A percentile compares a stretch with the other conserved stretches of the same genome.
Conservation (phyloP, 1,140 invertebrate genomes). For the Heliconius eleuchia region DNA sequence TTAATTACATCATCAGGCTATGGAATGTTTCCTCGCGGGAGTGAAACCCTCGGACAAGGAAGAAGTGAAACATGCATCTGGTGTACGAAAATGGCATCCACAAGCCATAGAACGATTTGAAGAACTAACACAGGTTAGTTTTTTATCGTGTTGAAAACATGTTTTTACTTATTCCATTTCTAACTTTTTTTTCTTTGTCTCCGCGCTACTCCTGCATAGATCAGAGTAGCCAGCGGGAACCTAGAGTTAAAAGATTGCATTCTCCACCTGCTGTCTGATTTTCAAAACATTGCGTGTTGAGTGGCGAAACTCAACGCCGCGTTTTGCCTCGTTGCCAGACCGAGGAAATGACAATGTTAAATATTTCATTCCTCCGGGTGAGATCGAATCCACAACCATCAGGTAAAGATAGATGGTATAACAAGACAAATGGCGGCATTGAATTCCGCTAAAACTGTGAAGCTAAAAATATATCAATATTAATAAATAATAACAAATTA, state of each 20-base stretch:
- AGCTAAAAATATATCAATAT: too few species aligned
- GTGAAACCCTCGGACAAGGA: slow-evolving; percentile 81
- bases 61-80: slow-evolving; percentile 41
- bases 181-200: background rate
- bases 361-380: too few species aligned
- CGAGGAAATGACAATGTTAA: too few species aligned
- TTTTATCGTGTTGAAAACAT: background rate
- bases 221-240: background rate
- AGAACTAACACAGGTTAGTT: slow-evolving; percentile 83
- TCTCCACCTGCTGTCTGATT: too few species aligned
- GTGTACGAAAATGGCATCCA: slow-evolving; percentile 81
- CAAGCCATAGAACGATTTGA: slow-evolving; percentile 87
- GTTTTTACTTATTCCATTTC: too few species aligned
- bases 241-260: background rate
- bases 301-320: too few species aligned
- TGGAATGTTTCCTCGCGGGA: slow-evolving; percentile 89
- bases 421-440: too few species aligned
- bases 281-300: too few species aligned
- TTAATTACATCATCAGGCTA: slow-evolving; percentile 82
- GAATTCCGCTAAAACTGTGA: too few species aligned
- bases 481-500: background rate
- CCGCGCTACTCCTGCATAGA: background rate
- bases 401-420: too few species aligned
- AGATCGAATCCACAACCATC: too few species aligned
- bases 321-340: too few species aligned